phyloP scores from a whole-genome alignment of 2,113 vertebrate genomes.

The Antennarius striatus region DNA sequence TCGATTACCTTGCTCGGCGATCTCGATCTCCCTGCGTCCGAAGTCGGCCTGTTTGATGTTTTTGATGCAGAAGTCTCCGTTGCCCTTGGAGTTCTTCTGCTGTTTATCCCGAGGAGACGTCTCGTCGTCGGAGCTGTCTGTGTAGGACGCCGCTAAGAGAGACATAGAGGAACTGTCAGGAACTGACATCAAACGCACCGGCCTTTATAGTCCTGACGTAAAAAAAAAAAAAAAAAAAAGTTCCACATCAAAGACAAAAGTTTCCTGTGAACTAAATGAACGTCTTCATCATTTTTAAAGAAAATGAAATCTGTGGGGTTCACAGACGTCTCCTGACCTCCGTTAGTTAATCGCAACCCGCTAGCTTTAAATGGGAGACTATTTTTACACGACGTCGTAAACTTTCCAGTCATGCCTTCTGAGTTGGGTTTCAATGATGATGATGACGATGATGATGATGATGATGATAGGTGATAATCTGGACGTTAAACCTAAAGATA shows the following conservation, averaged over 20 bases:
- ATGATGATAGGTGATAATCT: neutral
- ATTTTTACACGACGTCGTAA: neutral
- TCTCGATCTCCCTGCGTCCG: conserved; percentile 96
- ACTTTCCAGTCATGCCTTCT: neutral
- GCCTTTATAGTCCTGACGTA: no score
- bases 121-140: conserved; percentile 98
- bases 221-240: no score
- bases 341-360: no score
- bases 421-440: no score
- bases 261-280: no score
- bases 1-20: conserved; percentile 89
- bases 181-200: no score
- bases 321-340: no score
- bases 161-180: no score
- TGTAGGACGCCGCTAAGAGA: conserved; percentile 92
- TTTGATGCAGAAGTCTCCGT: conserved; percentile 96
- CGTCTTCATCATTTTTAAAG: no score
- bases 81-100: conserved; percentile 97
- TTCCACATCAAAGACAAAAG: no score
- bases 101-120: conserved; percentile 97
- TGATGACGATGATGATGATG: no score
- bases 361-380: neutral
- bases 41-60: conserved; percentile 99
- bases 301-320: no score
- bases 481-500: neutral